These are phyloP conservation scores for Narcine bancroftii DNA, from an alignment of 2,113 vertebrate species.

Conservation along the genomic window DNA sequence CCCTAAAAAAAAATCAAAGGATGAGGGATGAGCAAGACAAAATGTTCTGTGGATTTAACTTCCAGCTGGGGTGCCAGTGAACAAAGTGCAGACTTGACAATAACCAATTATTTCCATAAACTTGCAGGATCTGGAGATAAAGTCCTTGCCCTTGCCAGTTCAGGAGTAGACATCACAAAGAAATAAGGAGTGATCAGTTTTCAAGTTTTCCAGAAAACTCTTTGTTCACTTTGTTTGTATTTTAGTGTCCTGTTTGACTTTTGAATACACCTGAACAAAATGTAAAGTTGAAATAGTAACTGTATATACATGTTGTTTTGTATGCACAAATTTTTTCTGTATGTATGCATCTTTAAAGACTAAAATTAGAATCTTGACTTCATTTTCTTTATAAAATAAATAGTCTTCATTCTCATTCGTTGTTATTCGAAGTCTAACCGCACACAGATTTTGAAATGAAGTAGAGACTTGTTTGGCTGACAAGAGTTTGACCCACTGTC, in stretches of 20 bases:
- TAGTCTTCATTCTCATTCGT: neutral
- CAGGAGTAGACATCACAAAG: constrained; percentile 79
- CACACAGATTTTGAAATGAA: neutral
- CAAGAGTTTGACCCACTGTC: neutral
- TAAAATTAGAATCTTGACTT: neutral
- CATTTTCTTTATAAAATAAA: constrained; percentile 5
- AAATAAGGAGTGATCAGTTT: constrained; percentile 45
- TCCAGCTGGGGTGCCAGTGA: neutral
- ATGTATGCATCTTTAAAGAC: neutral
- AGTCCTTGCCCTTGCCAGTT: constrained; percentile 87
- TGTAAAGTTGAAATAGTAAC: constrained; percentile 19
- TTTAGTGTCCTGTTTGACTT: constrained; percentile 14
- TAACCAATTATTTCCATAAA: constrained; percentile 39
- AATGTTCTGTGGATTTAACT: neutral
- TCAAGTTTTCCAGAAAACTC: neutral
- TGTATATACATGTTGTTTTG: constrained; percentile 28
- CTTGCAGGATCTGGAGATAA: constrained; percentile 86
- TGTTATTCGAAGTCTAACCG: neutral
- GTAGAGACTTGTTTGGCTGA: neutral
- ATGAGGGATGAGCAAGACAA: neutral
- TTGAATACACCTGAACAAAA: neutral
- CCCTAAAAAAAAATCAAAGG: neutral
- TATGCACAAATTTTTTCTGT: constrained; percentile 4
- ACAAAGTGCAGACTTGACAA: neutral
- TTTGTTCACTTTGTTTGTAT: neutral